A percentile compares a stretch with the other conserved stretches of the same genome.
Evolutionary conservation across 2,888 invertebrate genomes (phyloP).

Genomic region (Papilio demoleus): DNA sequence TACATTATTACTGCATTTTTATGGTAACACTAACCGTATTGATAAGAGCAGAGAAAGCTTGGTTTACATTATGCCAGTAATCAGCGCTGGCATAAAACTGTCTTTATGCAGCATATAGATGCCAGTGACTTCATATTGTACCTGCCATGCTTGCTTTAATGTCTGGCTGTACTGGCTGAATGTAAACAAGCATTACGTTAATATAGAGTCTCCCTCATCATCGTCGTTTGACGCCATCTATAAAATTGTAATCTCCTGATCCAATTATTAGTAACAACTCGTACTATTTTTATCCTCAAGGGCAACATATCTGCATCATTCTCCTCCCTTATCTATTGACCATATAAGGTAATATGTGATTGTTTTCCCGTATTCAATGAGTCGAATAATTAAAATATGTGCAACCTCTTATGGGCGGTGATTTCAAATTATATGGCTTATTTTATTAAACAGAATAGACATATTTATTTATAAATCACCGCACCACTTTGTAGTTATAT

Average conservation of each 20-base stretch:
- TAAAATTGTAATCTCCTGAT: slow-evolving; percentile 21
- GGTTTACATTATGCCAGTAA: not conserved
- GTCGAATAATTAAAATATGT: not conserved
- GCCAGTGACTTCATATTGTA: no score
- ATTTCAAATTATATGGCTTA: not conserved
- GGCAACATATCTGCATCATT: slow-evolving; percentile 8
- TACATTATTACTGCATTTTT: not conserved
- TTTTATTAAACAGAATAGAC: not conserved
- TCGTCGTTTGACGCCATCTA: slow-evolving; percentile 1
- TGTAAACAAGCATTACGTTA: no score
- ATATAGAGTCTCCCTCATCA: not conserved
- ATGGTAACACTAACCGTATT: not conserved
- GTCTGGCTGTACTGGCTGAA: no score
- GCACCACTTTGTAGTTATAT: not conserved
- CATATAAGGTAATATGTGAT: not conserved
- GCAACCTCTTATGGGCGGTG: not conserved
- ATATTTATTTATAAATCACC: slow-evolving; percentile 2
- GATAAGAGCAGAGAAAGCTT: not conserved
- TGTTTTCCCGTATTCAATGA: not conserved
- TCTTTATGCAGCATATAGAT: no score
- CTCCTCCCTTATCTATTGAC: not conserved
- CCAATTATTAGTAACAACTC: slow-evolving; percentile 19
- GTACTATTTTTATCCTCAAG: slow-evolving; percentile 17
- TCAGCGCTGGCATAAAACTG: no score
- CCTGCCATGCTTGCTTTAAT: no score